Base-by-base conservation (phyloP, 2,113 vertebrate species). In the Ciconia maguari region DNA sequence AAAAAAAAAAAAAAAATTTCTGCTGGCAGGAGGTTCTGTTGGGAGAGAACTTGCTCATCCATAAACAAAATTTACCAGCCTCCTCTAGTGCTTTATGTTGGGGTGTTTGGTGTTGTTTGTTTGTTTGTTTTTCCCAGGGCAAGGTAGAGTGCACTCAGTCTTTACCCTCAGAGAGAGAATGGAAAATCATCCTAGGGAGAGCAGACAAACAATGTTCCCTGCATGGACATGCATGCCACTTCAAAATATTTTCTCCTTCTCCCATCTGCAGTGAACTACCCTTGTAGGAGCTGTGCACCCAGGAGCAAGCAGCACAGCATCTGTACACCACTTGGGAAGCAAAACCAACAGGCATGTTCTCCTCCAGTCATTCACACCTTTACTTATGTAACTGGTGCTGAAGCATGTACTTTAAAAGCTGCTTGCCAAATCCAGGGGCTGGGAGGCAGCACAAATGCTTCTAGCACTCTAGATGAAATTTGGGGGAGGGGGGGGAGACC, bases 1-100 rank as follows among this genome's bases (percentile, higher is more conserved):
- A 90, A 96, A 97, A 96, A 95, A 90, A 96, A 97, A 96, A 95
- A 42, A 52, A 34, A 38, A 42, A 81, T 18, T 83, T 92, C 74
- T 96, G 71, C 91, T 97, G 95, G 91, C 93, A 95, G 89, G 88
- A 96, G 90, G 90, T 92, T 97, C 96, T 71, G 0, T 78, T 92
- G 96, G 96, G 97, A 97, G 70, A 93, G 78, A 86, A 96, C 64
- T 95, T 94, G 88, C 86, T 97, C 96, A 97, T 93, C 96, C 94
- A 96, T 96, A 97, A 96, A 97, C 80, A 87, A 94, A 88, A 95
- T 91, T 91, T 97, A 94, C 96, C 85, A 7, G 83, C 91, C 54
- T 96, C 93, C 95, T 95, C 92, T 91, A 86, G 58, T 86, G 69
- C 94, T 94, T 77, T 79, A 46, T 55, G 65, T 19, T 82, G 38